A percentile compares a stretch with the other conserved stretches of the same genome.
Evolutionary conservation across 2,113 vertebrate genomes (phyloP).

Genomic region (Myotis lucifugus): DNA sequence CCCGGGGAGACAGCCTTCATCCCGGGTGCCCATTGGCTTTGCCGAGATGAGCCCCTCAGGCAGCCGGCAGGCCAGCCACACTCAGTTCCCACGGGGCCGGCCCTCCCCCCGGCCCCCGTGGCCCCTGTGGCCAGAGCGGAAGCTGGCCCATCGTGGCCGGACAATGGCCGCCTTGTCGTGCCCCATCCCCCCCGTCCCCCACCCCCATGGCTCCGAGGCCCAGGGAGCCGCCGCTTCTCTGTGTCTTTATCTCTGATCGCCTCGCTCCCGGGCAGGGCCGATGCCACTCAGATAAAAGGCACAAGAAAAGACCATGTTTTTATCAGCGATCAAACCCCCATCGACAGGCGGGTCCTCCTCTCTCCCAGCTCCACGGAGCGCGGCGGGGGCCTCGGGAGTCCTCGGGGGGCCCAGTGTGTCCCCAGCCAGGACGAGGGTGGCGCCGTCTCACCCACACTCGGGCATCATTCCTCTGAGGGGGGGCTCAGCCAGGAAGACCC

Average conservation of each 20-base stretch:
- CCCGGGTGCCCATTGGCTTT: fast-evolving
- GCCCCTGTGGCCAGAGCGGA: neutral
- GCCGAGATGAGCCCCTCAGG: no score
- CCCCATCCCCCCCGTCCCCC: no score
- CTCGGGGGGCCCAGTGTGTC: neutral
- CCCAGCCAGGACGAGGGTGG: neutral
- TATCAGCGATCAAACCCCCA: neutral
- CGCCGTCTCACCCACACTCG: fast-evolving
- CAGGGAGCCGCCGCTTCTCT: neutral
- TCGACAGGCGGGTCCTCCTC: neutral
- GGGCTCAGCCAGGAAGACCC: neutral
- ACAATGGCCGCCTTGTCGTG: neutral
- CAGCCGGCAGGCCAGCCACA: fast-evolving
- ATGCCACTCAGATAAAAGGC: neutral
- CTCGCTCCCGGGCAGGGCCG: fast-evolving
- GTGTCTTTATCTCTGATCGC: neutral
- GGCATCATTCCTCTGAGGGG: neutral
- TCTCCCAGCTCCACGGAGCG: fast-evolving
- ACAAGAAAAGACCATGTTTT: neutral
- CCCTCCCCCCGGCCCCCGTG: fast-evolving
- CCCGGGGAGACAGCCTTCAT: no score
- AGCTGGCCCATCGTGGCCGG: fast-evolving
- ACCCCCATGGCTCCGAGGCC: neutral
- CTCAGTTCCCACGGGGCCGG: fast-evolving
- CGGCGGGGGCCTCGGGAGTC: neutral